A percentile compares a stretch with the other conserved stretches of the same genome.
Evolutionary conservation across 2,113 vertebrate species (phyloP).

Genomic region (Hyperopisus bebe): DNA sequence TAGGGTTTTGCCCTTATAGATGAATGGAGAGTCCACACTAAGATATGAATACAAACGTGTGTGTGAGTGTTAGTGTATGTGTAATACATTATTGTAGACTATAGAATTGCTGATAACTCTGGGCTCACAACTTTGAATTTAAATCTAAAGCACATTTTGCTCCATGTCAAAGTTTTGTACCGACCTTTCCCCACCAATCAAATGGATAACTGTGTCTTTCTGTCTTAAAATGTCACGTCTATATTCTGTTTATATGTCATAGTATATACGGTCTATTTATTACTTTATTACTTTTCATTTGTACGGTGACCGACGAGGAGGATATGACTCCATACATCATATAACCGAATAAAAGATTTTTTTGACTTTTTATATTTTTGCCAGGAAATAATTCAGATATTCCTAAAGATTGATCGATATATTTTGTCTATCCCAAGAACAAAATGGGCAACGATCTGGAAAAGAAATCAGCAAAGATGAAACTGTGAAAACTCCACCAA

Average conservation of each 20-base stretch:
- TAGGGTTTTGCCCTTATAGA: background rate
- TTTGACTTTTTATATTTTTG: background rate
- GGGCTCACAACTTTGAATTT: background rate
- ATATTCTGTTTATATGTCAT: background rate
- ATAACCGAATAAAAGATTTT: background rate
- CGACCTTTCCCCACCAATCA: background rate
- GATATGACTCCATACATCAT: background rate
- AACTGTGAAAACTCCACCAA: slow-evolving; percentile 29
- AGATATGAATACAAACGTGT: background rate
- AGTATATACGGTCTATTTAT: background rate
- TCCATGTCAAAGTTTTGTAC: background rate
- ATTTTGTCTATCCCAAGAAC: background rate
- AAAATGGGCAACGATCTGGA: background rate
- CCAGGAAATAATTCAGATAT: background rate
- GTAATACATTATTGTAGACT: too few species aligned
- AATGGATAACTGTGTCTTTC: background rate
- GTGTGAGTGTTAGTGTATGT: background rate
- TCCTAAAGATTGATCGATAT: background rate
- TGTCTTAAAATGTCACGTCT: background rate
- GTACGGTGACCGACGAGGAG: background rate
- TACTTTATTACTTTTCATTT: background rate
- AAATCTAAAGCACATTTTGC: background rate
- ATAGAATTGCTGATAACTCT: background rate
- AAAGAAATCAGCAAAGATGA: background rate
- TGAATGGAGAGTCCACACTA: too few species aligned